Evolutionary conservation across 2,888 invertebrate species (phyloP), one percentile per base, ranked within the genome.

Genomic region (Acleris emargana): DNA sequence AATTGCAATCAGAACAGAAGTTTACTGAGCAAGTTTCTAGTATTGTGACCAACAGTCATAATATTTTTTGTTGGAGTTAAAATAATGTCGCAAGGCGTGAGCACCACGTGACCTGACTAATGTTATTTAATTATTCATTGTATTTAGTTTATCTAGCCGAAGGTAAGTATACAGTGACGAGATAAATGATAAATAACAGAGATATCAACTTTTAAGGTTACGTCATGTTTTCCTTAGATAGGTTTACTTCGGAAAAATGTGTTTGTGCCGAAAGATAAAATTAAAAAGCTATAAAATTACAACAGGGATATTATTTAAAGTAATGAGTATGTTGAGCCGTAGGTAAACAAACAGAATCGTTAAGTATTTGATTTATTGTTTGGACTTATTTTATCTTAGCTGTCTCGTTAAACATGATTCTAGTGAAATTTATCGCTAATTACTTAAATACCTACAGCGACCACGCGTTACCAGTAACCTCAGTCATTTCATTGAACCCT

Each of bases 321-420:
- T 25, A 28, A 43, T 25, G 54, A 22, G n/a, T 55, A 7, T 45
- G 55, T 55, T 42, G 16, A 6, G 20, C 16, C 53, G 45, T 47
- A 68, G 69, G 70, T 75, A 75, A 78, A 79, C 79, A 81, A 63
- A 72, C 79, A 81, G 63, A 72, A 76, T 79, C 78, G 77, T 83
- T 81, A 83, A 82, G 73, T 76, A 79, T 70, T 75, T 80, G 79
- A 84, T 86, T 84, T 81, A 84, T 79, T 73, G 75, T 72, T 66
- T 72, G 70, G 20, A 45, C 45, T 72, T 76, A 81, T 81, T 79
- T 78, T 80, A 79, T 82, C 78, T 45, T 45, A 45, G 38, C 13
- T 72, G 76, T 77, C 69, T 67, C 72, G 72, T 72, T 72, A 74
- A 72, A 69, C 73, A 73, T 76, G 71, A 73, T 73, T 69, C 70